Conservation (phyloP, 2,888 invertebrate genomes). For the Nomada ruficornis region DNA sequence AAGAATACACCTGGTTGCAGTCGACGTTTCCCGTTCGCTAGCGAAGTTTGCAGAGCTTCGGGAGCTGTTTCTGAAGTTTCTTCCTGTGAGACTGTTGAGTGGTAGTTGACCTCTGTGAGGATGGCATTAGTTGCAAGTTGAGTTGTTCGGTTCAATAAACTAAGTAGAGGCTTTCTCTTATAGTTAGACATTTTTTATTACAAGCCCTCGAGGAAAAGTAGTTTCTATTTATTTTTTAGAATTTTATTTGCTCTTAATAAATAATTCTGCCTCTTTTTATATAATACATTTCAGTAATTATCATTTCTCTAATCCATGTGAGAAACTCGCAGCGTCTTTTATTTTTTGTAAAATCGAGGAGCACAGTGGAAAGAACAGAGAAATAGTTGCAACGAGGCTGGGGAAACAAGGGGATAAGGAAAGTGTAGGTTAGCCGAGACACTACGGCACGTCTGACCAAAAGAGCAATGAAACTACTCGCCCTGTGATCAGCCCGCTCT, state of each 20-base stretch:
- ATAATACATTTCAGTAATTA: neutral
- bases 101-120: neutral
- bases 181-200: neutral
- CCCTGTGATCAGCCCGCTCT: conserved; percentile 16
- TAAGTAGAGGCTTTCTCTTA: neutral
- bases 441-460: conserved; percentile 19
- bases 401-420: neutral
- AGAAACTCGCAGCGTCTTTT: neutral
- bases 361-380: neutral
- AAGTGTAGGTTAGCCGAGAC: neutral
- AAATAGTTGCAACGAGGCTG: neutral
- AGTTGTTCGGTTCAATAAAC: neutral
- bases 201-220: neutral
- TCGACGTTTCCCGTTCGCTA: neutral
- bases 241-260: no score
- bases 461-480: conserved; percentile 35
- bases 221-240: no score
- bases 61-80: conserved; percentile 11
- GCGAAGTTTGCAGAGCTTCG: conserved; percentile 14
- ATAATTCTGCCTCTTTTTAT: no score
- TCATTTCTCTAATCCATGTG: neutral
- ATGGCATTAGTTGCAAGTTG: neutral
- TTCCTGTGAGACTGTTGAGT: neutral
- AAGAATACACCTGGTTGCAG: neutral
- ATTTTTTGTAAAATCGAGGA: neutral